Percentiles rank a stretch among this genome's conserved stretches.
Evolutionary conservation across 2,113 vertebrate species (phyloP).

Genomic region (Fukomys damarensis): DNA sequence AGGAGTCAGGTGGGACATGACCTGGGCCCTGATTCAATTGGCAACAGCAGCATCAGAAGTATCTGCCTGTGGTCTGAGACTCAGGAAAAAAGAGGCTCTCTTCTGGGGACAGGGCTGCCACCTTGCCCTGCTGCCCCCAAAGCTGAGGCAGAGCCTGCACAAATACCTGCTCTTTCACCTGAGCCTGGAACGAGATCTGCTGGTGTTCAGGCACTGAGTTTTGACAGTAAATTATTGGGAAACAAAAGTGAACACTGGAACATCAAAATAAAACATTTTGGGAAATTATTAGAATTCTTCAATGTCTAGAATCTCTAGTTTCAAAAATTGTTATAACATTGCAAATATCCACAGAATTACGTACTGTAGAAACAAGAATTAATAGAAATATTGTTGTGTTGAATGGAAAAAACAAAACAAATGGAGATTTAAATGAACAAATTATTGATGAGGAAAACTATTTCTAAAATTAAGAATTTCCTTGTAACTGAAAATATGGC

Average conservation of each 20-base stretch:
- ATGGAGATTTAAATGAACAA: neutral
- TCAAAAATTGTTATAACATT: neutral
- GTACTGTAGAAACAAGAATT: neutral
- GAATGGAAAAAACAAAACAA: neutral
- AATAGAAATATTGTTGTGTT: neutral
- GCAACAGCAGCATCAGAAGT: neutral
- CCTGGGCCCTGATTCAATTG: neutral
- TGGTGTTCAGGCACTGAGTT: neutral
- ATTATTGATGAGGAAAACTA: slow-evolving; percentile 1
- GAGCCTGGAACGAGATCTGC: neutral
- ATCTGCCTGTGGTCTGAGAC: neutral
- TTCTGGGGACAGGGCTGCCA: neutral
- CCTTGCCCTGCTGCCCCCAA: neutral
- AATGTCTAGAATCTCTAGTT: neutral
- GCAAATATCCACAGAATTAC: neutral
- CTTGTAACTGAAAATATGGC: neutral
- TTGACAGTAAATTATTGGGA: neutral
- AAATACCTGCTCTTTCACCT: neutral
- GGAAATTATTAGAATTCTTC: neutral
- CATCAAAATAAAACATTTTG: neutral
- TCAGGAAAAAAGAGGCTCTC: neutral
- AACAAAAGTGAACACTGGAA: neutral
- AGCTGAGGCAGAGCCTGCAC: neutral
- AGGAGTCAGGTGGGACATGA: too few relatives aligned
- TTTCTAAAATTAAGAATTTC: neutral